Evolutionary conservation across 1,140 invertebrate genomes (phyloP), one percentile per base, ranked within the genome.

Genomic region (Littorina saxatilis): DNA sequence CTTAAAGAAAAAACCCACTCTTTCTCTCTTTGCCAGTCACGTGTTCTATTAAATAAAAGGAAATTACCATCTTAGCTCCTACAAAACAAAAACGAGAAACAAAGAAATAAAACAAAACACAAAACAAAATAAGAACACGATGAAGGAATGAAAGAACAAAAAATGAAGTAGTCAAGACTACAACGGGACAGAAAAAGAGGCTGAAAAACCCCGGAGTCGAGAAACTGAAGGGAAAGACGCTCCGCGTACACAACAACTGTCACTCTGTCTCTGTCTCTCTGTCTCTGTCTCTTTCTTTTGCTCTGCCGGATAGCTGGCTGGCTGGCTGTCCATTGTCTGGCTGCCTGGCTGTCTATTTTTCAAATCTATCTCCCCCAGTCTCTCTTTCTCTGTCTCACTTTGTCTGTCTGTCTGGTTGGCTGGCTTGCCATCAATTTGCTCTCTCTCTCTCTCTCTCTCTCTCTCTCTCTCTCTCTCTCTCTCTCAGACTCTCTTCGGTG

Each of bases 381-480:
- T 58, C 9, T 58, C 55, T 58, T 9, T 58, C 55, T 58, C 55
- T 23, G 17, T 58, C 23, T 27, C 47, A 9, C 47, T 23, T 23
- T 58, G 17, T 58, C 55, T 58, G 17, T 58, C 55, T 58, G 55
- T 58, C 55, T 58, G 55, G 4, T 23, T 58, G 55, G 9, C 17
- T 23, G 7, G 15, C 23, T 23, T 20, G 9, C 55, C n/a, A 23
- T 58, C 17, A 13, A 23, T 58, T 4, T 23, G 9, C 55, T 58
- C 17, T 58, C 55, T 58, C 55, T 58, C n/a, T 58, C 55, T 27
- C 15, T 23, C 55, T 27, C n/a, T 58, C 55, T 23, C n/a, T 20
- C n/a, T 27, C n/a, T 58, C n/a, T 58, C n/a, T 58, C 55, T 58
- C 55, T 58, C 55, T 58, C 55, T 58, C 55, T 20, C 55, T 20